A percentile compares a stretch with the other conserved stretches of the same genome.
phyloP scores from a whole-genome alignment of 2,888 invertebrate genomes.

The Ectemnius cavifrons region DNA sequence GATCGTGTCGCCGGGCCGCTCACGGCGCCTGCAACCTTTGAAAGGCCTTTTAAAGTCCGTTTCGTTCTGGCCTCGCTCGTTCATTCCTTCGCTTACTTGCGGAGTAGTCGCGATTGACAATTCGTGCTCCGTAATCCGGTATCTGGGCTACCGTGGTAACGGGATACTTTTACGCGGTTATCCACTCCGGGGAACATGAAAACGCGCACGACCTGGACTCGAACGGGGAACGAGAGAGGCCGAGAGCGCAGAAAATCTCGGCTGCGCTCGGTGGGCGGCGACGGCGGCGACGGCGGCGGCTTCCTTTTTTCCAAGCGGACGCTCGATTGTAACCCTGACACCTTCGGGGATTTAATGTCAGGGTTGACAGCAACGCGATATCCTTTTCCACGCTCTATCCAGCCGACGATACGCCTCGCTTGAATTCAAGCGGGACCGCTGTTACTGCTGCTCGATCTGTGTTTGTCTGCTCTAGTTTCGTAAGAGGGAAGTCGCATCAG shows the following conservation, averaged over 20 bases:
- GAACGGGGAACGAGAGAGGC: neutral
- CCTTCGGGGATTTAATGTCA: conserved; percentile 51
- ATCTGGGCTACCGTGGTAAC: conserved; percentile 74
- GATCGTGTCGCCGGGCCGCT: conserved; percentile 20
- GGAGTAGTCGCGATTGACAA: conserved; percentile 67
- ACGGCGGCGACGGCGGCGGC: conserved; percentile 2
- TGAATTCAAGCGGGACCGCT: too few relatives aligned
- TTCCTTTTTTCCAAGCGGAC: conserved; percentile 14
- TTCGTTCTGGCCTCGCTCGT: conserved; percentile 27
- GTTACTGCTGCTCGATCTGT: too few relatives aligned
- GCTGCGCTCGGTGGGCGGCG: conserved; percentile 3
- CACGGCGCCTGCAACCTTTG: conserved; percentile 45
- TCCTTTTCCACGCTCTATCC: too few relatives aligned
- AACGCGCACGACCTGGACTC: conserved; percentile 36
- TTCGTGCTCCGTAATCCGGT: conserved; percentile 74
- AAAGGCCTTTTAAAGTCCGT: conserved; percentile 46
- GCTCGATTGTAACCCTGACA: conserved; percentile 41
- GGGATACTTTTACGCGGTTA: conserved; percentile 71
- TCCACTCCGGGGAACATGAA: conserved; percentile 57
- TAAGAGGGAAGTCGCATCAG: too few relatives aligned
- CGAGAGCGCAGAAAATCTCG: conserved; percentile 27
- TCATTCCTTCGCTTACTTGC: neutral
- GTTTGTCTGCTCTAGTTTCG: too few relatives aligned
- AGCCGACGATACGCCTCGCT: too few relatives aligned
- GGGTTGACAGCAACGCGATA: conserved; percentile 38